These are phyloP conservation scores for Epinephelus awoara DNA, from an alignment of 2,797 vertebrate species.

Conservation along the genomic window DNA sequence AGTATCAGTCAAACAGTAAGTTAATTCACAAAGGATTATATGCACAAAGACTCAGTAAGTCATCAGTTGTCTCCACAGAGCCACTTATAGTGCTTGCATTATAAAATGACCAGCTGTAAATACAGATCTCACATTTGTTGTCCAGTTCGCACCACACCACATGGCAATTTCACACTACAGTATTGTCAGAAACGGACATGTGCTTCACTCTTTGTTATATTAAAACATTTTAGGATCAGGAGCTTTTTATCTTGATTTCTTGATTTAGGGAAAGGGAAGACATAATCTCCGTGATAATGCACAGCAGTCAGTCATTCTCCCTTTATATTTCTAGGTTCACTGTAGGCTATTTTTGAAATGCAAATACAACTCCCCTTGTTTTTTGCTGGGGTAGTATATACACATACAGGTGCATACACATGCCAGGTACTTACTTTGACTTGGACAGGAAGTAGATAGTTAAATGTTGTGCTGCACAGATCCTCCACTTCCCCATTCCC, in stretches of 20 bases:
- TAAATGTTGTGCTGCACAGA: conserved; percentile 7
- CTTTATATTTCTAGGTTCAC: not conserved
- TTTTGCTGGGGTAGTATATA: not conserved
- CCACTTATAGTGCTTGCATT: not conserved
- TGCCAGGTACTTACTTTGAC: not conserved
- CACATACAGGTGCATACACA: not conserved
- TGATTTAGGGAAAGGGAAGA: not conserved
- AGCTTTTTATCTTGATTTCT: conserved; percentile 3
- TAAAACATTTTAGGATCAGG: not conserved
- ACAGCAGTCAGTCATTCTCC: not conserved
- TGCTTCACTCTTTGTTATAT: conserved; percentile 8
- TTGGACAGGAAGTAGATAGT: not conserved
- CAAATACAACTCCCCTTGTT: conserved; percentile 30
- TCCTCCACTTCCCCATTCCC: not conserved
- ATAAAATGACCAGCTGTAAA: conserved; percentile 4
- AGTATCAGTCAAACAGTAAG: not conserved
- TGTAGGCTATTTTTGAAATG: conserved; percentile 16
- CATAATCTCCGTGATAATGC: conserved; percentile 22
- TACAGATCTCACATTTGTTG: conserved; percentile 18
- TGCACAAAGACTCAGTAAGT: not conserved
- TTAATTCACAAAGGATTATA: too few relatives aligned
- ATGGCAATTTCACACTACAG: conserved; percentile 1
- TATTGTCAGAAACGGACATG: not conserved
- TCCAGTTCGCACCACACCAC: conserved; percentile 13
- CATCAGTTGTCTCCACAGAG: not conserved